Evolutionary conservation across 2,113 vertebrate species (phyloP).

Genomic region (Abramis brama): DNA sequence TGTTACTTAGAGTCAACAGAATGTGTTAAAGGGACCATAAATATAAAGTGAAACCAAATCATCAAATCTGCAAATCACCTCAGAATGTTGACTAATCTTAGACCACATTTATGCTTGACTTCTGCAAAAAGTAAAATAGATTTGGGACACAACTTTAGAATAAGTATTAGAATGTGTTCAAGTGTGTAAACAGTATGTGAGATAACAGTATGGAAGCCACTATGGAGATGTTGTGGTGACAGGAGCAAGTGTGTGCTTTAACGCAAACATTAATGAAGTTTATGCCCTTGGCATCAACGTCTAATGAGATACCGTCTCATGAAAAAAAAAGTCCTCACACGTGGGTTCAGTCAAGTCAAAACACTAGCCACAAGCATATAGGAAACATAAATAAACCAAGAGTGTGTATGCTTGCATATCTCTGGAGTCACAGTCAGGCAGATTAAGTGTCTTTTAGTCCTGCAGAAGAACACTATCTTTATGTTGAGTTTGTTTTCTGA

Average conservation of each 20-base stretch:
- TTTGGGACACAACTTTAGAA: too few relatives aligned
- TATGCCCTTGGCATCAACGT: background rate
- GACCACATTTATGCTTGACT: background rate
- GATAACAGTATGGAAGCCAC: background rate
- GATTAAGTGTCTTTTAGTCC: background rate
- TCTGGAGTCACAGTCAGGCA: background rate
- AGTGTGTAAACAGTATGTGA: background rate
- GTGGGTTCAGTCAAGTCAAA: background rate
- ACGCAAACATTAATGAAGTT: slow-evolving; percentile 9
- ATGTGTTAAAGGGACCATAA: too few relatives aligned
- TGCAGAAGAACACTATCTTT: slow-evolving; percentile 31
- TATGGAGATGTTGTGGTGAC: background rate
- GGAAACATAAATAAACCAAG: background rate
- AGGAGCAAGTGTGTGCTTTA: slow-evolving; percentile 7
- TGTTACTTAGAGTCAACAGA: too few relatives aligned
- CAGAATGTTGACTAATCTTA: background rate
- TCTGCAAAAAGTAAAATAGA: background rate
- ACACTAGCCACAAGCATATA: slow-evolving; percentile 17
- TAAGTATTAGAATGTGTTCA: background rate
- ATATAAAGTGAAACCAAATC: too few relatives aligned
- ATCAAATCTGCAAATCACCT: background rate
- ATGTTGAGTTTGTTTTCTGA: slow-evolving; percentile 40
- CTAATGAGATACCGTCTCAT: background rate
- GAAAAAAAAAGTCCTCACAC: background rate
- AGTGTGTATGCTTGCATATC: slow-evolving; percentile 10